These are phyloP conservation scores for Gallinago paraguaiae DNA, from an alignment of 2,113 vertebrate species.

Conservation along the genomic window DNA sequence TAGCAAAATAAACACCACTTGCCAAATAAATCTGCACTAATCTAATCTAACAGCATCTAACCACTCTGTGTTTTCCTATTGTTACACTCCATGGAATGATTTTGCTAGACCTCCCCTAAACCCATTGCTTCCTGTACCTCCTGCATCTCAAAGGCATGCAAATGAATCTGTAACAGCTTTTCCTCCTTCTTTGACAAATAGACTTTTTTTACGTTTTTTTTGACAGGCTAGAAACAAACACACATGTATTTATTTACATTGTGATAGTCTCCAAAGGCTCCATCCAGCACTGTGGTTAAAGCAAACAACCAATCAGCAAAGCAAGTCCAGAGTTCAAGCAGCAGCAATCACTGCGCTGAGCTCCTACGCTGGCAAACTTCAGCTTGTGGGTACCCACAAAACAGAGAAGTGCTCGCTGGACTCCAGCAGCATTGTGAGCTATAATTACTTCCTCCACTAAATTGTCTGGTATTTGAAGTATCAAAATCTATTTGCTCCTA, in stretches of 20 bases:
- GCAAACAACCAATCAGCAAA: not conserved
- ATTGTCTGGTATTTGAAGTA: not conserved
- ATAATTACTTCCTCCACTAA: not conserved
- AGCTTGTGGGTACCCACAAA: not conserved
- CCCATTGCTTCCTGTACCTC: constrained; percentile 10
- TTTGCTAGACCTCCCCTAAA: constrained; percentile 13
- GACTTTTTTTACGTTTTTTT: not conserved
- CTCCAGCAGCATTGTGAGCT: not conserved
- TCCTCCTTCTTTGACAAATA: not conserved
- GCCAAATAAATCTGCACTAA: constrained; percentile 26
- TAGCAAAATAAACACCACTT: constrained; percentile 19
- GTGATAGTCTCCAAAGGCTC: constrained; percentile 29
- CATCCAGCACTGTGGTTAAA: not conserved
- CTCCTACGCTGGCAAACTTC: not conserved
- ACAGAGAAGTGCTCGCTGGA: not conserved
- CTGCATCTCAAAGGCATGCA: constrained; percentile 59
- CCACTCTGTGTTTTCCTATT: not conserved
- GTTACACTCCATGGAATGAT: constrained; percentile 4
- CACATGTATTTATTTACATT: constrained; percentile 50
- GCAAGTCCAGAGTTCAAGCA: not conserved
- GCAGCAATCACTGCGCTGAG: not conserved
- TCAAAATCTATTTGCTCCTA: not conserved
- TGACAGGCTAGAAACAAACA: constrained; percentile 17
- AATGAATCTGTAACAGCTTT: constrained; percentile 30
- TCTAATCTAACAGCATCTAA: constrained; percentile 56